These are phyloP conservation scores for Selenia dentaria DNA, from an alignment of 2,888 invertebrate genomes.

Conservation along the genomic window DNA sequence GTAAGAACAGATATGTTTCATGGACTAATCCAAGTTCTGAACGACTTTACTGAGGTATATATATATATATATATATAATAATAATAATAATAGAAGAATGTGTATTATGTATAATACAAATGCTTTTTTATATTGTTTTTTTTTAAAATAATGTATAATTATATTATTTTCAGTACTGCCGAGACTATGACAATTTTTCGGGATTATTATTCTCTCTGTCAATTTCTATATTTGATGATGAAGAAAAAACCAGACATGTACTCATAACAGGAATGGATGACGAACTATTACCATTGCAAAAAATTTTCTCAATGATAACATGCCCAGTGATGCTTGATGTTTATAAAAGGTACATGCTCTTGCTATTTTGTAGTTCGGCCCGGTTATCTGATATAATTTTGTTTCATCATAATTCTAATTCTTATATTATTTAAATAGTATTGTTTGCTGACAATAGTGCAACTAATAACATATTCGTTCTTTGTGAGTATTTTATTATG, in stretches of 20 bases:
- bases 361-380: too few species aligned
- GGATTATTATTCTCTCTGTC: constrained; percentile 46
- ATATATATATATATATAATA: neutral
- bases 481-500: too few species aligned
- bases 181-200: constrained; percentile 27
- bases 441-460: too few species aligned
- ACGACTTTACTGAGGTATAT: constrained; percentile 52
- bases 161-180: constrained; percentile 40
- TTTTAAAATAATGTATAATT: too few species aligned
- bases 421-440: too few species aligned
- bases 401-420: too few species aligned
- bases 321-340: constrained; percentile 13
- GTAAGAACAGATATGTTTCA: constrained; percentile 55
- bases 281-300: constrained; percentile 39
- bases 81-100: neutral
- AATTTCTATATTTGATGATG: constrained; percentile 46
- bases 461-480: too few species aligned
- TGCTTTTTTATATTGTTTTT: neutral
- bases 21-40: constrained; percentile 50
- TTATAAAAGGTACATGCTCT: constrained; percentile 7
- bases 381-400: too few species aligned
- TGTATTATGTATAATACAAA: neutral
- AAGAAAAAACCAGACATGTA: constrained; percentile 38
- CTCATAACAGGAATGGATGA: constrained; percentile 33
- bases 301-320: constrained; percentile 41